phyloP scores from a whole-genome alignment of 2,797 vertebrate species.

The Schizopygopsis pylzovi region DNA sequence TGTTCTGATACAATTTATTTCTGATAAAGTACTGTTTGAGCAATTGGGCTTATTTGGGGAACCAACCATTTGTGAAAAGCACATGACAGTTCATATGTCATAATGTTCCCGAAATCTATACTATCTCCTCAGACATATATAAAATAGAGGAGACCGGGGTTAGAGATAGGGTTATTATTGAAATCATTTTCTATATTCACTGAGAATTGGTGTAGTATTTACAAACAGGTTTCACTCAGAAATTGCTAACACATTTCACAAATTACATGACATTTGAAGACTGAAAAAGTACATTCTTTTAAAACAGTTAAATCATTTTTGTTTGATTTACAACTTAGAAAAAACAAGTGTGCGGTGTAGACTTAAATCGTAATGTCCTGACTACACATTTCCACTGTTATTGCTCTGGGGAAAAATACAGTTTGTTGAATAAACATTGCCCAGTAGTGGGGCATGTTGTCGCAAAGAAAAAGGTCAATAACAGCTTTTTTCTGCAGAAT shows the following conservation, averaged over 20 bases:
- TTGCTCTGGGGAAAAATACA: not conserved
- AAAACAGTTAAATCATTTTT: too few relatives aligned
- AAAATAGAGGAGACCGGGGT: not conserved
- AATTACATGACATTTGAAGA: not conserved
- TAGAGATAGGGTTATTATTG: not conserved
- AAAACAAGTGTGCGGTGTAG: not conserved
- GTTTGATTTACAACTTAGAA: too few relatives aligned
- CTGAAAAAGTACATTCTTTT: too few relatives aligned
- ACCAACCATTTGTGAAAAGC: not conserved
- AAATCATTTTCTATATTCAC: not conserved
- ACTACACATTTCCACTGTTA: not conserved
- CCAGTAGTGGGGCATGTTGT: not conserved
- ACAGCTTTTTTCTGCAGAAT: not conserved
- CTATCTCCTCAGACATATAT: not conserved
- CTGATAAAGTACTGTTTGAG: not conserved
- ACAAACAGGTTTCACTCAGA: not conserved
- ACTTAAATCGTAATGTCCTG: not conserved
- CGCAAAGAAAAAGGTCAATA: not conserved
- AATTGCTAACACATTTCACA: not conserved
- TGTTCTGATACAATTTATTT: not conserved
- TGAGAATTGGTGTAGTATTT: not conserved
- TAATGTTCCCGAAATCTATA: not conserved
- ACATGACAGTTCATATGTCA: not conserved
- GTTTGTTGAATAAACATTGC: not conserved
- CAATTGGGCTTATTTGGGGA: not conserved